Percentiles rank a stretch among this genome's conserved stretches.
phyloP scores from a whole-genome alignment of 2,797 vertebrate species.

The Danio choprae region DNA sequence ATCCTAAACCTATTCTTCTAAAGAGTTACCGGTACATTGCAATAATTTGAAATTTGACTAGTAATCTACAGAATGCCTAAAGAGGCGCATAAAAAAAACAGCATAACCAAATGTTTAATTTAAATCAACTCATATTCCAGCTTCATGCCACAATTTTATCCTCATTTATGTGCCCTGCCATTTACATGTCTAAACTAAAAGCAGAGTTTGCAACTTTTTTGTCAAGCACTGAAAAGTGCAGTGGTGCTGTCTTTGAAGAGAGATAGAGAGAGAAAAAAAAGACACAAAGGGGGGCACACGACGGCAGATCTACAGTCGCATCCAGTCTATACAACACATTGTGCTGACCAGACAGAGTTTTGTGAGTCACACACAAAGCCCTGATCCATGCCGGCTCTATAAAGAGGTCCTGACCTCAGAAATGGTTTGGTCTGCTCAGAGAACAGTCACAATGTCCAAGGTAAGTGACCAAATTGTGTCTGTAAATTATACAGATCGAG shows the following conservation, averaged over 20 bases:
- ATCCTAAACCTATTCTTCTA: no score
- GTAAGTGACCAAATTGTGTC: conserved; percentile 68
- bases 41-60: no score
- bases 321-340: conserved; percentile 67
- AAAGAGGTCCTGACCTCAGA: conserved; percentile 71
- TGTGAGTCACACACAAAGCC: conserved; percentile 72
- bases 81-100: no score
- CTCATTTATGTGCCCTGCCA: background rate
- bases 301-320: conserved; percentile 66
- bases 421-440: conserved; percentile 63
- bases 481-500: background rate
- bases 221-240: conserved; percentile 71
- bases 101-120: background rate
- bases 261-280: conserved; percentile 61
- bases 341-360: conserved; percentile 78
- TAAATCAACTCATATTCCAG: background rate
- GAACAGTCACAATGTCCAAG: conserved; percentile 79
- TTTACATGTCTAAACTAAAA: conserved; percentile 66
- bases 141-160: conserved; percentile 6
- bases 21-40: no score
- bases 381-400: conserved; percentile 75
- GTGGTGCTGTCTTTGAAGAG: conserved; percentile 65
- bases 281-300: conserved; percentile 72
- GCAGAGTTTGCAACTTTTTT: conserved; percentile 75
- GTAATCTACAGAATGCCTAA: no score